Base-by-base conservation (phyloP, 2,888 invertebrate genomes). In the Limnephilus lunatus region DNA sequence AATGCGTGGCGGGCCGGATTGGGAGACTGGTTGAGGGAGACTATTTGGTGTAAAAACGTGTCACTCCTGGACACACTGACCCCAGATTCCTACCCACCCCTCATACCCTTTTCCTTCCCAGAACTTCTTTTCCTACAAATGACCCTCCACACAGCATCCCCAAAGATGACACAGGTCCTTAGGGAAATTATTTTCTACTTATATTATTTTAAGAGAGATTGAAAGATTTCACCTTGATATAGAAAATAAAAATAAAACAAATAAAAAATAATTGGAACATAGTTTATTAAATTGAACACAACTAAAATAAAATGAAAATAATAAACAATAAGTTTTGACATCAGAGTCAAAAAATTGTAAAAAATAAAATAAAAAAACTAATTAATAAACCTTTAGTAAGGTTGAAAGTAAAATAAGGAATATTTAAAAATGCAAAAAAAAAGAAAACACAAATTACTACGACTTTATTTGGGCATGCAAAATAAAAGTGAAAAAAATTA, bases 201-300 rank as follows among this genome's bases (percentile, higher is more conserved):
- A 44, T 25, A 19, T 68, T 19, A 68, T 68, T 68, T 53, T 68
- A 1, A 68, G 53, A 68, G 53, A 68, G 53, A 19, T 68, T 68
- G 25, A 83, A 83, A 31, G 31, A 31, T 83, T 83, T 83, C 31
- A 35, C 83, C 83, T 31, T 83, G 5, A 44, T 44, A 25, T 9
- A 85, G 32, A 85, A 85, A 87, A 87, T 32, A 87, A 11, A 87
- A 87, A 68, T 68, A 90, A 85, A 53, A 35, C 83, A 90, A 90
- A 82, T 85, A 83, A 90, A 90, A 85, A 68, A 82, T 90, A 90
- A 68, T 85, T 82, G 82, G 83, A 90, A 90, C 53, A 48, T 81
- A 83, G 15, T 90, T 90, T 90, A 85, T 85, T 90, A 48, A 85
- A 31, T 44, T 39, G 32, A 90, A 90, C 83, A 90, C 83, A 53